Conservation (phyloP, 2,888 invertebrate species). For the Serripes groenlandicus region DNA sequence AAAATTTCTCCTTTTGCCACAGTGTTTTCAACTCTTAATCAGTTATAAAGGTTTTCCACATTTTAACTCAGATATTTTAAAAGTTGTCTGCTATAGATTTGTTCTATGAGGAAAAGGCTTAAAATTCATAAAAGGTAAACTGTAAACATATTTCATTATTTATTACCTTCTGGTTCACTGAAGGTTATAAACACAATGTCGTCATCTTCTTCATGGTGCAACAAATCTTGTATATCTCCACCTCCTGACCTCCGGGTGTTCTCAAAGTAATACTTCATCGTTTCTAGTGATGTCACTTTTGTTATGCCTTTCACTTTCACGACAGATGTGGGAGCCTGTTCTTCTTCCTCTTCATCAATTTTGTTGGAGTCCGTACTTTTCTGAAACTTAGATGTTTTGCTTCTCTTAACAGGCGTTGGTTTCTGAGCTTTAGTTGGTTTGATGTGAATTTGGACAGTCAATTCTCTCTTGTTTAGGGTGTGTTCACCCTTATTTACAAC, state of each 20-base stretch:
- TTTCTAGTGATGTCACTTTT: slow-evolving; percentile 13
- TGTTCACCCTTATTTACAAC: neutral
- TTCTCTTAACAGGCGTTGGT: neutral
- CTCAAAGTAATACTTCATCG: slow-evolving; percentile 36
- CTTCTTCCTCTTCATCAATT: neutral
- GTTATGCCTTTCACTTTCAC: slow-evolving; percentile 30
- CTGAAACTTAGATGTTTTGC: neutral
- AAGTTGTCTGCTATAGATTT: no score
- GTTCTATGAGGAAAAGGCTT: neutral
- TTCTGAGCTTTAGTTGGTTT: neutral
- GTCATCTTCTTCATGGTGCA: neutral
- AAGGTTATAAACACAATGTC: neutral
- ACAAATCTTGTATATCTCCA: slow-evolving; percentile 6
- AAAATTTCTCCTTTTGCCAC: neutral
- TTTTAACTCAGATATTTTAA: no score
- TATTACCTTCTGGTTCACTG: neutral
- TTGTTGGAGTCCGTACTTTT: neutral
- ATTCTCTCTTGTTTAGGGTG: neutral
- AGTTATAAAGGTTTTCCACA: no score
- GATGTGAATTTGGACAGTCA: neutral
- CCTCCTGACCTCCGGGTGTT: slow-evolving; percentile 12
- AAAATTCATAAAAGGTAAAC: no score
- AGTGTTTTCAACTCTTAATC: neutral
- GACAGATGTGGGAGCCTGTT: slow-evolving; percentile 11
- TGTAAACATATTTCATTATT: no score